Evolutionary conservation across 2,888 invertebrate species (phyloP).

Genomic region (Aleiodes alternator): DNA sequence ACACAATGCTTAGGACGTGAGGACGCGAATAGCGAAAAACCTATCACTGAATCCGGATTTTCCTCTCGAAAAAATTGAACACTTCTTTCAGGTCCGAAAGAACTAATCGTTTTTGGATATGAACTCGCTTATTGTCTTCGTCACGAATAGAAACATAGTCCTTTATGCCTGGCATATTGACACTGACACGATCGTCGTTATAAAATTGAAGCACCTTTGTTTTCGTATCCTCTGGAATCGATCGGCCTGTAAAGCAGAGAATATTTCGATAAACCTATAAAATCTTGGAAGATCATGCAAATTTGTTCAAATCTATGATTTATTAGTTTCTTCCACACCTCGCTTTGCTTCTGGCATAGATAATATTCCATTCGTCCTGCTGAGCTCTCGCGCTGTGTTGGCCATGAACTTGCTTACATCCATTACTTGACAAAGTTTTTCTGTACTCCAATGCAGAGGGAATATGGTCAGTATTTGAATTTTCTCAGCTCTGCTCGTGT

Average conservation of each 20-base stretch:
- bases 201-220: conserved; percentile 34
- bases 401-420: conserved; percentile 35
- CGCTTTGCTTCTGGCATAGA: conserved; percentile 26
- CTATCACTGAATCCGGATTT: conserved; percentile 45
- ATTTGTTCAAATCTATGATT: not conserved
- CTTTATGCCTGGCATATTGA: conserved; percentile 41
- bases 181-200: conserved; percentile 36
- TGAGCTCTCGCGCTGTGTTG: conserved; percentile 15
- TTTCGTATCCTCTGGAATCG: not conserved
- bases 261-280: no score
- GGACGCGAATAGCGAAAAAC: conserved; percentile 54
- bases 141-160: not conserved
- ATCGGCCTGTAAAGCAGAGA: no score
- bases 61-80: conserved; percentile 36
- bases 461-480: not conserved
- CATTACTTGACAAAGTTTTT: not conserved
- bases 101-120: no score
- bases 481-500: not conserved
- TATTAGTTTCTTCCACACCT: not conserved
- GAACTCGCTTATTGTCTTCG: no score
- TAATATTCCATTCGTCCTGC: conserved; percentile 34
- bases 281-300: no score
- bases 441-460: not conserved
- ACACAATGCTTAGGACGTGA: conserved; percentile 41
- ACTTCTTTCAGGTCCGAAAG: conserved; percentile 42